Percentiles rank a stretch among this genome's conserved stretches.
Conservation (phyloP, 2,888 invertebrate species). For the Pecten maximus region DNA sequence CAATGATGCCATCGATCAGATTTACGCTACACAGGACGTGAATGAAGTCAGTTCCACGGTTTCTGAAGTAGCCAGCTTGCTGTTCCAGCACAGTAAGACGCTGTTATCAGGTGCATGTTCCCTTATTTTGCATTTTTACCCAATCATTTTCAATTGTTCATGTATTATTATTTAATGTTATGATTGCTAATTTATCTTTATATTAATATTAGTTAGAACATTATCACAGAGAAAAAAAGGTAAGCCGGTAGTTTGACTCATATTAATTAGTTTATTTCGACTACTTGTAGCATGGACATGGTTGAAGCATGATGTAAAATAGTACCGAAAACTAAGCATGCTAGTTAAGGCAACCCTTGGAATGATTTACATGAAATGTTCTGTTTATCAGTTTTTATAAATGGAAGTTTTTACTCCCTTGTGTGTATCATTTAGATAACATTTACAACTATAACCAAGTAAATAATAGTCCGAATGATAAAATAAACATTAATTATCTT, state of each 20-base stretch:
- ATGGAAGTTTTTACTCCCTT: background rate
- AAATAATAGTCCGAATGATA: too few species aligned
- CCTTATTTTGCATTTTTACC: constrained; percentile 37
- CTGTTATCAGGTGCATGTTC: constrained; percentile 51
- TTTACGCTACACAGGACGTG: constrained; percentile 40
- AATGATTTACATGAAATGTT: background rate
- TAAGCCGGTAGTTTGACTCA: background rate
- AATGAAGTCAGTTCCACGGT: constrained; percentile 37
- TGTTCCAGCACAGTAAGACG: constrained; percentile 50
- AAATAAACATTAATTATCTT: background rate
- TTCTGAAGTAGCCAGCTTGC: constrained; percentile 37
- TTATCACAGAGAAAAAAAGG: background rate
- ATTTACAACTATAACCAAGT: background rate
- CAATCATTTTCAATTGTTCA: background rate
- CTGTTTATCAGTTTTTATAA: background rate
- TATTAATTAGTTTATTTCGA: background rate
- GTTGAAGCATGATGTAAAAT: background rate
- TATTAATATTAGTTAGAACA: background rate
- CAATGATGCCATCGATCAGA: constrained; percentile 41
- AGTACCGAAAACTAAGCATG: background rate
- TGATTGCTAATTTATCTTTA: background rate
- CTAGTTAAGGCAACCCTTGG: background rate
- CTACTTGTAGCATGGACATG: background rate
- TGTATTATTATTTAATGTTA: background rate
- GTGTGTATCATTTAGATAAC: background rate